A percentile compares a stretch with the other conserved stretches of the same genome.
phyloP scores from a whole-genome alignment of 2,888 invertebrate genomes.

The Lacanobia wlatinum region DNA sequence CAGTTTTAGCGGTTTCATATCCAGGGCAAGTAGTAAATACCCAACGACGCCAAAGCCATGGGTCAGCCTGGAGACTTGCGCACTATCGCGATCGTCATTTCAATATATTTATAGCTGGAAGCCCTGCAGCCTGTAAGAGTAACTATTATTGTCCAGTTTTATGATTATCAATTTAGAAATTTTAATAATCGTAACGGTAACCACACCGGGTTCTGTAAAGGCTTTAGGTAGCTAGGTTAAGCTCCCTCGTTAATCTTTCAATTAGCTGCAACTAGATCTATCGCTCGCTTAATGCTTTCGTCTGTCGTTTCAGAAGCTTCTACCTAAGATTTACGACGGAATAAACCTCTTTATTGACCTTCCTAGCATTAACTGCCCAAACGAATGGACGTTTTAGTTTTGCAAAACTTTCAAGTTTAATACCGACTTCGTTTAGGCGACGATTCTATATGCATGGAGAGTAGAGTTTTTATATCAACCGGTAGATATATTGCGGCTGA shows the following conservation, averaged over 20 bases:
- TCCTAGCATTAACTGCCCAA: constrained; percentile 1
- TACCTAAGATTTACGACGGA: constrained; percentile 11
- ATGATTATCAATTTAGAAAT: constrained; percentile 44
- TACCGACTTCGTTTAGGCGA: constrained; percentile 21
- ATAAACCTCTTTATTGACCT: not conserved
- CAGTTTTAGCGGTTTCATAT: constrained; percentile 14
- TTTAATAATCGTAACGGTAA: constrained; percentile 40
- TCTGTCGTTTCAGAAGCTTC: not conserved
- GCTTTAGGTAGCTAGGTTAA: not conserved
- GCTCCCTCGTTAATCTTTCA: not conserved
- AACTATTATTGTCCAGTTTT: constrained; percentile 48
- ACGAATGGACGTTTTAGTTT: not conserved
- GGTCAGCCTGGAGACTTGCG: constrained; percentile 44
- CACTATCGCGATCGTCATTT: constrained; percentile 51
- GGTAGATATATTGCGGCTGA: constrained; percentile 64
- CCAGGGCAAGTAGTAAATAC: constrained; percentile 41
- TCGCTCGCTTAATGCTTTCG: not conserved
- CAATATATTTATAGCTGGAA: constrained; percentile 54
- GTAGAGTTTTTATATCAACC: constrained; percentile 52
- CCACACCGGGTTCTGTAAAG: not conserved
- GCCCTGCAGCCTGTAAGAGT: constrained; percentile 29
- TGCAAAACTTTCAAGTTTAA: constrained; percentile 5
- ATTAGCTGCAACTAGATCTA: constrained; percentile 4
- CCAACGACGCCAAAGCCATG: constrained; percentile 24
- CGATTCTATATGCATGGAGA: constrained; percentile 64